These are phyloP conservation scores for Paramacrobiotus metropolitanus DNA, from an alignment of 1,140 invertebrate genomes.

Conservation along the genomic window DNA sequence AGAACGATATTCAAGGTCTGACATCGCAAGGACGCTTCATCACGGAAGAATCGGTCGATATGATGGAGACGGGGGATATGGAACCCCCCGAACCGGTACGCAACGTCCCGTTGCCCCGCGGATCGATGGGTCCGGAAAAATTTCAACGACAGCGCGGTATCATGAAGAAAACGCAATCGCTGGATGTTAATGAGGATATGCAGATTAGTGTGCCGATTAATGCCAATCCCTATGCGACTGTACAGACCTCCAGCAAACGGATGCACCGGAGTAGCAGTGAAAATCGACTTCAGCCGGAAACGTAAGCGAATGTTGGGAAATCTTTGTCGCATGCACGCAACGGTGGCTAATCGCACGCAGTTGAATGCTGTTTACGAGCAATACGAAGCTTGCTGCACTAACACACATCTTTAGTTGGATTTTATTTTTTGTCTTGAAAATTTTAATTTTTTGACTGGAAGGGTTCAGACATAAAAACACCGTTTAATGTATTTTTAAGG, in stretches of 20 bases:
- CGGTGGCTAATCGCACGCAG: no score
- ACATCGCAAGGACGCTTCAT: background rate
- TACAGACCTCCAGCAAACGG: background rate
- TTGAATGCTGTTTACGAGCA: no score
- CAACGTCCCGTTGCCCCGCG: background rate
- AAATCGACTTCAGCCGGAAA: background rate
- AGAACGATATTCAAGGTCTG: background rate
- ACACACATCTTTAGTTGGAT: no score
- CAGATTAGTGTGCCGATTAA: no score
- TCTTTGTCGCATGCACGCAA: no score
- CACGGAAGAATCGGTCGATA: background rate
- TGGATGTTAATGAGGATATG: background rate
- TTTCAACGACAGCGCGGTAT: background rate
- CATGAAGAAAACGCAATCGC: slow-evolving; percentile 2
- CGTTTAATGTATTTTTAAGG: no score
- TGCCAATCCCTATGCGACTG: no score
- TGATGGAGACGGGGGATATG: background rate
- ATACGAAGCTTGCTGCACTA: no score
- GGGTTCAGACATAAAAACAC: no score
- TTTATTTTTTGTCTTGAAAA: no score
- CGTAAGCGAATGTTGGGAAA: no score
- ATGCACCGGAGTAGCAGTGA: background rate
- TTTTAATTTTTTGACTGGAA: no score
- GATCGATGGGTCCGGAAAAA: background rate
- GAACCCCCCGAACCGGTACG: background rate